Evolutionary conservation across 2,113 vertebrate genomes (phyloP).

Genomic region (Hippoglossus stenolepis): DNA sequence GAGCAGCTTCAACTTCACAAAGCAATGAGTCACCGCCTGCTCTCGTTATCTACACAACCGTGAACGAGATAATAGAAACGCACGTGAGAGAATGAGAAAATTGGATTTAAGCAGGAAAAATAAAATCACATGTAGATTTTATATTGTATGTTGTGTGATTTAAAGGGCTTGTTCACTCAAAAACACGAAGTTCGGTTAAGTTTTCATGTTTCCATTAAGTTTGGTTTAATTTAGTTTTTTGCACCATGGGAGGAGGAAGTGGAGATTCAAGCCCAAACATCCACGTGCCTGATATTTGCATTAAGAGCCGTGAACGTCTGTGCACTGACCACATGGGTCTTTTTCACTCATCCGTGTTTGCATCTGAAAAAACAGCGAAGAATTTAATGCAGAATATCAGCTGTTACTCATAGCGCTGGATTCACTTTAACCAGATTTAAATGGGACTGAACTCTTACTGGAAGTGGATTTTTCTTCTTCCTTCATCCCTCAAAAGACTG

Average conservation of each 20-base stretch:
- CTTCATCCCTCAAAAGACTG: slow-evolving; percentile 12
- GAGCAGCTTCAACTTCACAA: slow-evolving; percentile 11
- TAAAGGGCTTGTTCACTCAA: no score
- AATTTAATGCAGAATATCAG: neutral
- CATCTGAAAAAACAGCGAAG: slow-evolving; percentile 1
- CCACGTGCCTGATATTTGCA: neutral
- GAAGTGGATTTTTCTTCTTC: slow-evolving; percentile 14
- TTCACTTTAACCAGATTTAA: neutral
- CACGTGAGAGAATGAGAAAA: no score
- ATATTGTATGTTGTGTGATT: no score
- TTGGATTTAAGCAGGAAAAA: no score
- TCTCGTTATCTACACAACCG: neutral
- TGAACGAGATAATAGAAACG: no score
- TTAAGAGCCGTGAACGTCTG: neutral
- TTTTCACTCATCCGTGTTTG: neutral
- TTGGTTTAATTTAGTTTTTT: no score
- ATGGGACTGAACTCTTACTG: neutral
- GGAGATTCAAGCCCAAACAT: neutral
- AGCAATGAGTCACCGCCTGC: slow-evolving; percentile 9
- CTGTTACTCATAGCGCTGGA: slow-evolving; percentile 1
- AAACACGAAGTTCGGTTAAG: no score
- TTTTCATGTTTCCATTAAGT: no score
- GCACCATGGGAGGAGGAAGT: no score
- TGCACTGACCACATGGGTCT: no score
- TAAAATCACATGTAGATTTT: no score